Conservation (phyloP, 2,888 invertebrate species). For the Onchidella celtica region DNA sequence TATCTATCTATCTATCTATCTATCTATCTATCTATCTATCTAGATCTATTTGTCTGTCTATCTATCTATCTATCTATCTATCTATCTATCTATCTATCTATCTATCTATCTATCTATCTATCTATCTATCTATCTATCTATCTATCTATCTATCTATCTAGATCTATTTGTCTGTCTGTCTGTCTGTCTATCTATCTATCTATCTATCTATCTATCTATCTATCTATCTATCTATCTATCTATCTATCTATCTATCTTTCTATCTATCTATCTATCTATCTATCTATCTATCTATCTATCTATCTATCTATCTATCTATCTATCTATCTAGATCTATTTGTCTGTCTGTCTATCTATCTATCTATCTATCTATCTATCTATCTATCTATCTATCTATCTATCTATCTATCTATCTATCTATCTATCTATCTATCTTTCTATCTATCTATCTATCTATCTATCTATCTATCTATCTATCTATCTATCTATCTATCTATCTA, state of each 20-base stretch:
- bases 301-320: background rate
- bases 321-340: too few relatives aligned
- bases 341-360: too few relatives aligned
- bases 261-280: too few relatives aligned
- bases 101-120: too few relatives aligned
- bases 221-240: too few relatives aligned
- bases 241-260: too few relatives aligned
- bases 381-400: background rate
- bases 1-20: constrained; percentile 4
- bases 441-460: background rate
- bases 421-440: background rate
- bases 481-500: background rate
- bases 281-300: background rate
- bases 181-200: too few relatives aligned
- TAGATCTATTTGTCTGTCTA: background rate
- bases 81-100: too few relatives aligned
- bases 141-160: background rate
- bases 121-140: background rate
- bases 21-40: background rate
- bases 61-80: too few relatives aligned
- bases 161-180: background rate
- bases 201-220: too few relatives aligned
- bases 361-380: background rate
- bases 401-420: background rate
- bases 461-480: background rate